A percentile compares a stretch with the other conserved stretches of the same genome.
Evolutionary conservation across 92 coral and sea anemone species (phyloP).

Genomic region (Epizoanthus scotinus): DNA sequence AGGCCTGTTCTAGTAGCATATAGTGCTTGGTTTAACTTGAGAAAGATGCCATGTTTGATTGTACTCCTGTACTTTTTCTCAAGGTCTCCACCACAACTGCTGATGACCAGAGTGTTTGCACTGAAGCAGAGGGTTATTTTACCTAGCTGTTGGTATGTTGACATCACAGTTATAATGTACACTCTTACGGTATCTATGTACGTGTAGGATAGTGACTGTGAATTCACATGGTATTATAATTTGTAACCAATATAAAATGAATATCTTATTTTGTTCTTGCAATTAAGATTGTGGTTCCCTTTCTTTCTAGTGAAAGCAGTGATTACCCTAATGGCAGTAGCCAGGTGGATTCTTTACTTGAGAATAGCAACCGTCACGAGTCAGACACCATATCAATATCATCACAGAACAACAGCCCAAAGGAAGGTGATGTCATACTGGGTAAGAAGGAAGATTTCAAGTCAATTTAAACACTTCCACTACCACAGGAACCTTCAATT

Average conservation of each 20-base stretch:
- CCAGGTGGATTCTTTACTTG: conserved; percentile 32
- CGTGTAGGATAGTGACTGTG: neutral
- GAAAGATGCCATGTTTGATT: neutral
- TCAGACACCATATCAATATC: conserved; percentile 69
- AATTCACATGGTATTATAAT: neutral
- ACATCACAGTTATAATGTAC: neutral
- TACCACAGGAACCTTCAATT: neutral
- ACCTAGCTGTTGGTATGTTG: conserved; percentile 70
- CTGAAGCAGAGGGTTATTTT: conserved; percentile 71
- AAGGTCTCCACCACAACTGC: conserved; percentile 90
- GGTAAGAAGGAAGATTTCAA: neutral
- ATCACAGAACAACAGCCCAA: conserved; percentile 77
- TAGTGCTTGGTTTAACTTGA: neutral
- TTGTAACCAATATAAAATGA: neutral
- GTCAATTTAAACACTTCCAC: neutral
- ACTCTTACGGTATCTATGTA: no score
- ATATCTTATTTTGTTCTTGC: neutral
- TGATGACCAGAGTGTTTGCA: conserved; percentile 91
- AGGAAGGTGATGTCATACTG: conserved; percentile 43
- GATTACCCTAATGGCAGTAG: conserved; percentile 66
- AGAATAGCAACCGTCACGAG: conserved; percentile 51
- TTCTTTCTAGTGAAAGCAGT: conserved; percentile 58
- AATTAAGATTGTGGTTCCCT: neutral
- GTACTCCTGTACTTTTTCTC: neutral
- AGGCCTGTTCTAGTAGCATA: neutral